Percentiles rank a stretch among this genome's conserved stretches.
These are phyloP conservation scores for Megaceryle maxima DNA, from an alignment of 2,113 vertebrate species.

Conservation along the genomic window DNA sequence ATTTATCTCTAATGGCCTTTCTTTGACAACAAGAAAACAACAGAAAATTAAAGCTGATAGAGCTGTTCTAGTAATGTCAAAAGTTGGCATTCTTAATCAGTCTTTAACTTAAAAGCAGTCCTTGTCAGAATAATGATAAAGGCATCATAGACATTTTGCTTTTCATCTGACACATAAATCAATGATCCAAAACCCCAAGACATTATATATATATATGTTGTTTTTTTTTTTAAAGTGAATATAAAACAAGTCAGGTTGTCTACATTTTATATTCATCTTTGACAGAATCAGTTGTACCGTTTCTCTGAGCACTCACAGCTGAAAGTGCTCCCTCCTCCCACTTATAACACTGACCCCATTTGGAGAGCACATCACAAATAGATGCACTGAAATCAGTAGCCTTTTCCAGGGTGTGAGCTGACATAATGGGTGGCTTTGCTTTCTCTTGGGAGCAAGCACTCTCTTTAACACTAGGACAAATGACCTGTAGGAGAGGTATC, in stretches of 20 bases:
- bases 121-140: slow-evolving; percentile 73
- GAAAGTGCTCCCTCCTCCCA: slow-evolving; percentile 62
- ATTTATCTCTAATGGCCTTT: slow-evolving; percentile 60
- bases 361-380: slow-evolving; percentile 52
- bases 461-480: slow-evolving; percentile 59
- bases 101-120: slow-evolving; percentile 76
- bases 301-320: slow-evolving; percentile 40
- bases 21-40: slow-evolving; percentile 56
- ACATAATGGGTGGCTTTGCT: slow-evolving; percentile 66
- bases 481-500: slow-evolving; percentile 67
- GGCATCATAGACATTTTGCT: slow-evolving; percentile 69
- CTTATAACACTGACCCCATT: slow-evolving; percentile 68
- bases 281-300: slow-evolving; percentile 31
- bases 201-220: slow-evolving; percentile 52
- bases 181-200: slow-evolving; percentile 60
- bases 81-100: slow-evolving; percentile 70
- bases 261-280: neutral
- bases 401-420: slow-evolving; percentile 71
- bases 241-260: slow-evolving; percentile 11
- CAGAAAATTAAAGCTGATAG: slow-evolving; percentile 63
- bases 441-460: slow-evolving; percentile 71
- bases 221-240: slow-evolving; percentile 48
- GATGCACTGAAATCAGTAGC: slow-evolving; percentile 26
- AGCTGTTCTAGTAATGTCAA: slow-evolving; percentile 65
- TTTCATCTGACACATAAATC: slow-evolving; percentile 79